Evolutionary conservation across 2,888 invertebrate genomes (phyloP).

Genomic region (Chymomyza fuscimana): DNA sequence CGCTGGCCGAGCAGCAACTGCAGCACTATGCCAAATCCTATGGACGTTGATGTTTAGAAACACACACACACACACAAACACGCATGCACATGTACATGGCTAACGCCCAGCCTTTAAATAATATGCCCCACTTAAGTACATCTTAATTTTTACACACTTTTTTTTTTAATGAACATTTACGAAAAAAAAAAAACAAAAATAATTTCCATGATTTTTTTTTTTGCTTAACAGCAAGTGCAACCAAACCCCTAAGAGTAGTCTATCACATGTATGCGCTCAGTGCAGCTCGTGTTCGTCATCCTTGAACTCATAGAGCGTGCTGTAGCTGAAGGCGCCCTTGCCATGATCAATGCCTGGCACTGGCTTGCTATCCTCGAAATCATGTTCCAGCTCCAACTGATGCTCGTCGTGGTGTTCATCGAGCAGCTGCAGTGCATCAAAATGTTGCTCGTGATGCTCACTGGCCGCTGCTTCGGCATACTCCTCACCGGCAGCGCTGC

Average conservation of each 20-base stretch:
- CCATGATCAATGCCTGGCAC: conserved; percentile 77
- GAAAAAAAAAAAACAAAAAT: conserved; percentile 26
- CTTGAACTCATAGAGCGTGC: conserved; percentile 75
- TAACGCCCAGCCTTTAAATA: not conserved
- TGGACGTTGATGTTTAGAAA: conserved; percentile 26
- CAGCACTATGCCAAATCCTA: conserved; percentile 30
- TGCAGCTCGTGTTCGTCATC: conserved; percentile 63
- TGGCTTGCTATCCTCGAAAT: conserved; percentile 56
- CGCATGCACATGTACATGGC: not conserved
- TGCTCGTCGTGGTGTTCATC: conserved; percentile 4
- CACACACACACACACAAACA: not conserved
- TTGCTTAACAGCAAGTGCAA: too few relatives aligned
- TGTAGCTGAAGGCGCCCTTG: conserved; percentile 78
- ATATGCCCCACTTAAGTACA: not conserved
- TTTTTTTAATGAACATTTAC: conserved; percentile 6
- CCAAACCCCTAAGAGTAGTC: conserved; percentile 26
- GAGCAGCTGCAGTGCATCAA: conserved; percentile 26
- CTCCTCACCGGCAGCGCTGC: conserved; percentile 56
- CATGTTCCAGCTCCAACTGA: conserved; percentile 16
- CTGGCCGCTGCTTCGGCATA: conserved; percentile 58
- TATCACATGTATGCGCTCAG: conserved; percentile 47
- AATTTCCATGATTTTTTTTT: conserved; percentile 8
- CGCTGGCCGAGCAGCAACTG: conserved; percentile 6
- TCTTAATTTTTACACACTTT: not conserved
- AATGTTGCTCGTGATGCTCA: conserved; percentile 49